Percentiles rank a stretch among this genome's conserved stretches.
phyloP scores from a whole-genome alignment of 1,140 invertebrate genomes.

The Calephelis virginiensis region DNA sequence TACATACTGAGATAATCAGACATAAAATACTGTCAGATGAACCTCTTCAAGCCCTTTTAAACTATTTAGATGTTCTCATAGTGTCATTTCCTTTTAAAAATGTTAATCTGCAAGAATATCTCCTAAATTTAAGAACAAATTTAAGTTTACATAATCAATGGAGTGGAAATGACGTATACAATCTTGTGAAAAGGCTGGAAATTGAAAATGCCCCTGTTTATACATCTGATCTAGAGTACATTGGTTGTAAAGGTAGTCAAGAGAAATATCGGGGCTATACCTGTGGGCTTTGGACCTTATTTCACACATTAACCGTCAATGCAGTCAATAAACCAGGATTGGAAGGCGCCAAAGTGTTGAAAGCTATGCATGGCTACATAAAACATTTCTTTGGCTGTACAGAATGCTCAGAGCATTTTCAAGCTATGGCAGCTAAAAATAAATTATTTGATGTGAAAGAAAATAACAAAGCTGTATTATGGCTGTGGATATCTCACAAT shows the following conservation, averaged over 20 bases:
- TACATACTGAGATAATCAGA: constrained; percentile 89
- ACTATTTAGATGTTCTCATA: constrained; percentile 84
- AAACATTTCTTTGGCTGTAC: constrained; percentile 96
- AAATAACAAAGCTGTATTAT: constrained; percentile 89
- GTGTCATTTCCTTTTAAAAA: constrained; percentile 86
- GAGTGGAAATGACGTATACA: constrained; percentile 79
- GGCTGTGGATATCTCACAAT: constrained; percentile 98
- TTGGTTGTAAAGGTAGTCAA: constrained; percentile 90
- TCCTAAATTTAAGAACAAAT: constrained; percentile 79
- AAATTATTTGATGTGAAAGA: constrained; percentile 84
- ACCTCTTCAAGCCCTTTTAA: constrained; percentile 84
- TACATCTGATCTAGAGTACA: constrained; percentile 83
- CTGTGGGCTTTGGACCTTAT: constrained; percentile 96
- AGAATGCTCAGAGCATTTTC: constrained; percentile 94
- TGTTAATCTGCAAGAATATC: constrained; percentile 80
- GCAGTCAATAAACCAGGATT: constrained; percentile 77
- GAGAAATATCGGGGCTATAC: constrained; percentile 91
- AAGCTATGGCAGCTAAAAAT: constrained; percentile 85
- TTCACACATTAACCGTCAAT: constrained; percentile 95
- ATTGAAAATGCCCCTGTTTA: constrained; percentile 77
- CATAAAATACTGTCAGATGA: constrained; percentile 84
- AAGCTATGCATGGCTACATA: constrained; percentile 92
- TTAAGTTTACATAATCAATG: constrained; percentile 71
- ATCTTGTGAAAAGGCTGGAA: constrained; percentile 78
- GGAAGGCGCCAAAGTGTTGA: constrained; percentile 82